These are phyloP conservation scores for Chrysina gloriosa DNA, from an alignment of 2,888 invertebrate species.

Conservation along the genomic window DNA sequence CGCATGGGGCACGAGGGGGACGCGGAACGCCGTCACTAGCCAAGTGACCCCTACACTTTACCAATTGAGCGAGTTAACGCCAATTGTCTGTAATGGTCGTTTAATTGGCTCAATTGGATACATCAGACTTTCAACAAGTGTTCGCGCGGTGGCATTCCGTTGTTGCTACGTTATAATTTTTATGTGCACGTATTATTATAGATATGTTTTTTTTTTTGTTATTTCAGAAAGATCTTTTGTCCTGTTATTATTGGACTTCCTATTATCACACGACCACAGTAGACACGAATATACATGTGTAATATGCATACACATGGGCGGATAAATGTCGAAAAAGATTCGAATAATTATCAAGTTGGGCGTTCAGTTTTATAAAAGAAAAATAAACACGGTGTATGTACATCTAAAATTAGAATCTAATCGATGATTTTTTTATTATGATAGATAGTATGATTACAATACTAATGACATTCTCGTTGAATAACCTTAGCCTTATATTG, in stretches of 20 bases:
- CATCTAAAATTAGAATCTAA: too few relatives aligned
- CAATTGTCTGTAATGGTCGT: conserved; percentile 65
- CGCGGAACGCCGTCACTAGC: conserved; percentile 37
- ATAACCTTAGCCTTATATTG: too few relatives aligned
- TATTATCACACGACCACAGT: conserved; percentile 19
- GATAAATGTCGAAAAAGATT: too few relatives aligned
- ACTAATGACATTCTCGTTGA: too few relatives aligned
- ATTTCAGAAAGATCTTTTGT: conserved; percentile 31
- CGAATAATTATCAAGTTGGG: too few relatives aligned
- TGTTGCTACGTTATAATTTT: conserved; percentile 40
- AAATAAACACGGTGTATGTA: too few relatives aligned
- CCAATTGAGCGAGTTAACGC: conserved; percentile 66
- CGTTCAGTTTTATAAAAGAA: too few relatives aligned
- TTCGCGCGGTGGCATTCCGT: conserved; percentile 42
- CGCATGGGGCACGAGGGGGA: conserved; percentile 55
- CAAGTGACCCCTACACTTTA: conserved; percentile 63
- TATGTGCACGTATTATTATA: conserved; percentile 17
- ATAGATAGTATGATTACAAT: too few relatives aligned
- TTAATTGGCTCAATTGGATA: conserved; percentile 65
- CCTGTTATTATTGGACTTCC: conserved; percentile 30
- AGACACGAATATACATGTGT: too few relatives aligned
- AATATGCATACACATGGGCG: too few relatives aligned
- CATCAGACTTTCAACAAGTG: conserved; percentile 63
- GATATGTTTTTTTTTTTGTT: conserved; percentile 20
- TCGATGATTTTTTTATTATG: too few relatives aligned